A percentile compares a stretch with the other conserved stretches of the same genome.
Evolutionary conservation across 2,888 invertebrate species (phyloP).

Genomic region (Lasioglossum pauxillum): DNA sequence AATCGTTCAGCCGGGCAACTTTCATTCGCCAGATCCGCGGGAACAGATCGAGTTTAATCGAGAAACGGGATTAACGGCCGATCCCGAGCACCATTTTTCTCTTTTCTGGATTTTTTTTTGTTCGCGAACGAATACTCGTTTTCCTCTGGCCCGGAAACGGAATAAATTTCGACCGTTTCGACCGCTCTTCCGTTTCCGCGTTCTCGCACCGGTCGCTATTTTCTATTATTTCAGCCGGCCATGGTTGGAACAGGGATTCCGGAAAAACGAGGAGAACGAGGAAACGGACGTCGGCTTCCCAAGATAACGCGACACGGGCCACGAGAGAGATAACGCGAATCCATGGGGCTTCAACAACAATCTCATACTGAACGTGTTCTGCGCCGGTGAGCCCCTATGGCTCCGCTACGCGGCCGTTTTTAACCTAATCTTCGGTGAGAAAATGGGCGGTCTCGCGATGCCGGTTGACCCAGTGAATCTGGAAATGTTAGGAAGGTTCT

Average conservation of each 20-base stretch:
- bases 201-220: slow-evolving; percentile 16
- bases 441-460: background rate
- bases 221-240: slow-evolving; percentile 62
- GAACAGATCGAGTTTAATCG: slow-evolving; percentile 42
- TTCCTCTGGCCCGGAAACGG: background rate
- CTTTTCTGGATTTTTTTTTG: slow-evolving; percentile 10
- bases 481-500: background rate
- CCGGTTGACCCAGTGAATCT: background rate
- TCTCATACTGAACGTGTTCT: background rate
- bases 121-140: background rate
- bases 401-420: background rate
- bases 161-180: slow-evolving; percentile 22
- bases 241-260: background rate
- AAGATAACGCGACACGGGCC: background rate
- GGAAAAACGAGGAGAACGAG: slow-evolving; percentile 18
- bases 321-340: slow-evolving; percentile 4
- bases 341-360: background rate
- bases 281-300: background rate
- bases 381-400: background rate
- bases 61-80: slow-evolving; percentile 39
- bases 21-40: slow-evolving; percentile 21
- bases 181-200: slow-evolving; percentile 16
- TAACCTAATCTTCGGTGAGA: background rate
- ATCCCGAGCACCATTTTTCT: background rate
- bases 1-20: slow-evolving; percentile 9